Percentiles rank a stretch among this genome's conserved stretches.
Conservation (phyloP, 2,888 invertebrate species). For the Creontiades dilutus region DNA sequence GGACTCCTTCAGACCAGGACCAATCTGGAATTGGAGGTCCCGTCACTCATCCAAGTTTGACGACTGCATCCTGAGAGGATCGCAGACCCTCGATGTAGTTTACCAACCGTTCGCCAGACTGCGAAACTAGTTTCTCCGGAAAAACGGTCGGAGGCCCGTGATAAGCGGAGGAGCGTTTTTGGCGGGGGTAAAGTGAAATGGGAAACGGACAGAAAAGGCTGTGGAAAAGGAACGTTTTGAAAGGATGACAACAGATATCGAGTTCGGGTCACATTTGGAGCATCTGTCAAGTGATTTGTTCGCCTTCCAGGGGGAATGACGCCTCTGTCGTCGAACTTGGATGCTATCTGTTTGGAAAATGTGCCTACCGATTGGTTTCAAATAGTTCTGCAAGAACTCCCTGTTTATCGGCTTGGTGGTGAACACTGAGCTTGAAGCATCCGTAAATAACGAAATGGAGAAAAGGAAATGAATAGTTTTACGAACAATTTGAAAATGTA, state of each 20-base stretch:
- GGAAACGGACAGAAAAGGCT: constrained; percentile 26
- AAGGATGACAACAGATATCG: constrained; percentile 63
- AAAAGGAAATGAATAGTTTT: too few species aligned
- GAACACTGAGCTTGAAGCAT: too few species aligned
- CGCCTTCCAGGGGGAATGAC: neutral
- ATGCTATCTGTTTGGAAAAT: neutral
- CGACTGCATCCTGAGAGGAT: neutral
- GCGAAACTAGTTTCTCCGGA: constrained; percentile 18
- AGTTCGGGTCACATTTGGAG: constrained; percentile 53
- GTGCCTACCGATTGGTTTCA: neutral
- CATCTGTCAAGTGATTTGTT: constrained; percentile 44
- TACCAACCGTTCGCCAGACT: neutral
- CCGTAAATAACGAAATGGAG: too few species aligned
- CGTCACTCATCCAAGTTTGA: neutral
- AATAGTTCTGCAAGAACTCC: too few species aligned
- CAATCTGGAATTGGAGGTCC: neutral
- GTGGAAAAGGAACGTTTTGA: constrained; percentile 50
- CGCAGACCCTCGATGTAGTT: neutral
- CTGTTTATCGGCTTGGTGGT: too few species aligned
- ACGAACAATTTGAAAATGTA: too few species aligned
- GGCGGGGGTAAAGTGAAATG: constrained; percentile 19
- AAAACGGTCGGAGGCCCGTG: neutral
- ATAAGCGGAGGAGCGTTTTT: constrained; percentile 36
- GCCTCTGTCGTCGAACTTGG: neutral
- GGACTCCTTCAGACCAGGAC: neutral